Evolutionary conservation across 2,888 invertebrate genomes (phyloP).

Genomic region (Apotomis capreana): DNA sequence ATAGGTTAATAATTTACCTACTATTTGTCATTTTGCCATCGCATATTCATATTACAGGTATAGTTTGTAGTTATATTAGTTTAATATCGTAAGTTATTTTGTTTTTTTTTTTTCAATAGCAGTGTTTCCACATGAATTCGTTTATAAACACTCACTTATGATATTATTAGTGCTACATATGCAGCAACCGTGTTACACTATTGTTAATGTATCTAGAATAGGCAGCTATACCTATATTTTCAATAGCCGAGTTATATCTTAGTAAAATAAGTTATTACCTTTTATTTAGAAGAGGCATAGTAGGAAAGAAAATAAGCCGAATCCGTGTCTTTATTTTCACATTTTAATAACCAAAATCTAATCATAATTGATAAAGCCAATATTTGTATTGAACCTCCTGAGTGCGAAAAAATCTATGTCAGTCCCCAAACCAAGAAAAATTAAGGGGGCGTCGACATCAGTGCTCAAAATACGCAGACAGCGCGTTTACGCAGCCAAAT

Average conservation of each 20-base stretch:
- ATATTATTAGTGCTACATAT: conserved; percentile 14
- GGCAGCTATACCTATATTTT: background rate
- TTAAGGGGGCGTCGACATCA: too few relatives aligned
- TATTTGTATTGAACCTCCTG: too few relatives aligned
- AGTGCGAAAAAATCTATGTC: too few relatives aligned
- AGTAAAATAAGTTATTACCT: background rate
- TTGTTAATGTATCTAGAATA: conserved; percentile 11
- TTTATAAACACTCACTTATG: conserved; percentile 7
- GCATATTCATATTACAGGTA: conserved; percentile 23
- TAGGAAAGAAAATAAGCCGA: background rate
- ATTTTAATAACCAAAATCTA: too few relatives aligned
- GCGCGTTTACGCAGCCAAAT: too few relatives aligned
- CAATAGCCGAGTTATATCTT: background rate
- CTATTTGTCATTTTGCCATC: background rate
- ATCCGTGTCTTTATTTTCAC: too few relatives aligned
- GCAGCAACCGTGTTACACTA: background rate
- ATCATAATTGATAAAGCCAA: too few relatives aligned
- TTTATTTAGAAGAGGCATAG: background rate
- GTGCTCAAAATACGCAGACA: too few relatives aligned
- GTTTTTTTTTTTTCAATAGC: background rate
- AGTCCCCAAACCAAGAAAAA: too few relatives aligned
- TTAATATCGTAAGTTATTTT: background rate
- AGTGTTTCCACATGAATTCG: conserved; percentile 10
- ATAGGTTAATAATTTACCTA: background rate
- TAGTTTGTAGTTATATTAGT: conserved; percentile 1